Percentiles rank a stretch among this genome's conserved stretches.
Conservation (phyloP, 1,140 invertebrate species). For the Agrilus planipennis region DNA sequence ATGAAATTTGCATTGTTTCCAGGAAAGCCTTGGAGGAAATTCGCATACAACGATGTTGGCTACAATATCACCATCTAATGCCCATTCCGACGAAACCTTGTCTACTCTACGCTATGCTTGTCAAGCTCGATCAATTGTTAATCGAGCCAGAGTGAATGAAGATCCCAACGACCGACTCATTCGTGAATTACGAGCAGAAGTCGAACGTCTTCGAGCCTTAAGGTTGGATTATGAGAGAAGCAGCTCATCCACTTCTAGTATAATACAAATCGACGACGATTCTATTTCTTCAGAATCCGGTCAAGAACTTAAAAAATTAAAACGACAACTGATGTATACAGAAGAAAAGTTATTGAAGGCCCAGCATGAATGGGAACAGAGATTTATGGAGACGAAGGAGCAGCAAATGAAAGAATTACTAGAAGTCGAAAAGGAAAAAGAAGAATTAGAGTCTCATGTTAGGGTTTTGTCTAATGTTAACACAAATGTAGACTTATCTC, state of each 20-base stretch:
- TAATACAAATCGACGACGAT: conserved; percentile 28
- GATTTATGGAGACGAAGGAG: conserved; percentile 27
- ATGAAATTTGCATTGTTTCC: too few species aligned
- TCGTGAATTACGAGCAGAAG: conserved; percentile 53
- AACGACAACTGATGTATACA: conserved; percentile 47
- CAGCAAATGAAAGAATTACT: conserved; percentile 36
- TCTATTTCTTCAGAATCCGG: conserved; percentile 30
- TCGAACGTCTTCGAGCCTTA: conserved; percentile 47
- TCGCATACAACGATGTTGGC: conserved; percentile 55
- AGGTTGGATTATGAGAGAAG: conserved; percentile 43
- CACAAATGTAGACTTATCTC: conserved; percentile 27
- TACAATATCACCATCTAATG: conserved; percentile 63
- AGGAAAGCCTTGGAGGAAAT: conserved; percentile 57
- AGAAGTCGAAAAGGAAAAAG: conserved; percentile 45
- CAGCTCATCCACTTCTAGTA: conserved; percentile 24
- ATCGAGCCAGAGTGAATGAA: conserved; percentile 66
- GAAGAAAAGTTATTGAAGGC: conserved; percentile 43
- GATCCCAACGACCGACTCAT: conserved; percentile 57
- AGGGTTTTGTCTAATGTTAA: conserved; percentile 29
- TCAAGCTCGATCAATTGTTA: conserved; percentile 79
- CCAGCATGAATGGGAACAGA: conserved; percentile 45
- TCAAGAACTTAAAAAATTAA: conserved; percentile 36
- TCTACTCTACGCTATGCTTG: conserved; percentile 79
- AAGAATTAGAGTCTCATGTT: conserved; percentile 39
- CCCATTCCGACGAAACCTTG: conserved; percentile 68